A percentile compares a stretch with the other conserved stretches of the same genome.
Conservation (phyloP, 2,797 vertebrate genomes). For the Channallabes apus region DNA sequence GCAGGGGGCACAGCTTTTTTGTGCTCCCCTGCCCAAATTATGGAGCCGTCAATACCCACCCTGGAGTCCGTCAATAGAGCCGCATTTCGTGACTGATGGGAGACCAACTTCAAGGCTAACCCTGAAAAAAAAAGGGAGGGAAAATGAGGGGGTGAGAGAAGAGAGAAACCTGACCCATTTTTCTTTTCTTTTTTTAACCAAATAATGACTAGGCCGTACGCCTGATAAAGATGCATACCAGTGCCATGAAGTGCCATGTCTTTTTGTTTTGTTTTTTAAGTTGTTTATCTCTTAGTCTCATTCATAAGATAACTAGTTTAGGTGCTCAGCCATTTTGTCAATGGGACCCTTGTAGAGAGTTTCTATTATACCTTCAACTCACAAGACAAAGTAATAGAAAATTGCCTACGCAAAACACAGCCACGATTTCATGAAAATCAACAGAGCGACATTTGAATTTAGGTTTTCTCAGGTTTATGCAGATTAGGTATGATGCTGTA, state of each 20-base stretch:
- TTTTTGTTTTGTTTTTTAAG: not conserved
- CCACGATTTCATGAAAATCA: not conserved
- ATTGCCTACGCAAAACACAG: not conserved
- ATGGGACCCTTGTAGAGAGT: not conserved
- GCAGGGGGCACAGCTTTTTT: constrained; percentile 78
- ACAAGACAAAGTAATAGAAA: not conserved
- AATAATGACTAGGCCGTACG: constrained; percentile 29
- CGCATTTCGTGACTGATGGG: constrained; percentile 75
- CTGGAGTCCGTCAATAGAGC: constrained; percentile 82
- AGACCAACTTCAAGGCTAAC: constrained; percentile 79
- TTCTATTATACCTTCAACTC: no score
- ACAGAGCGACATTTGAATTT: not conserved
- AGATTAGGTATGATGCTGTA: not conserved
- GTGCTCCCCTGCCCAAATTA: constrained; percentile 83
- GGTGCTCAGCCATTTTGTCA: not conserved
- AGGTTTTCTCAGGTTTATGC: not conserved
- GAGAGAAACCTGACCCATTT: constrained; percentile 50
- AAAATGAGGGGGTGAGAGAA: constrained; percentile 21
- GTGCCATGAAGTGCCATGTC: constrained; percentile 32
- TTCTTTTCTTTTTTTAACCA: constrained; percentile 47
- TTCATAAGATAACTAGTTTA: not conserved
- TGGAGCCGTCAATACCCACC: constrained; percentile 83
- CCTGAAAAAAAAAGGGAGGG: constrained; percentile 44
- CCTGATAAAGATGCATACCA: constrained; percentile 26
- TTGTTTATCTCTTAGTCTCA: not conserved